Conservation (phyloP, 2,113 vertebrate genomes). For the Apaloderma vittatum region DNA sequence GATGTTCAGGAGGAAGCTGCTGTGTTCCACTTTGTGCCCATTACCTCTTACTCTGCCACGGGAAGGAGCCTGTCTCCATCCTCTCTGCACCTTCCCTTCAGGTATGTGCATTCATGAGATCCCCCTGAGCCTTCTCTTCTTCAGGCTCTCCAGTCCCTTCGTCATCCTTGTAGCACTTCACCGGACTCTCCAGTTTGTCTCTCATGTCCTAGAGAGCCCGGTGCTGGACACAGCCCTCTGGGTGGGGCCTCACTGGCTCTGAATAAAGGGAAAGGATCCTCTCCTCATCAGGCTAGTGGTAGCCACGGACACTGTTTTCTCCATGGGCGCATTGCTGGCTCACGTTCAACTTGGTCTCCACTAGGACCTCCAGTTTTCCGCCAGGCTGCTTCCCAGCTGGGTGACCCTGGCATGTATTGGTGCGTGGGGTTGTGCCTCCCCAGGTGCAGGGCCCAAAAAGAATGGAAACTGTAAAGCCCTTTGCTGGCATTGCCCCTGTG, state of each 20-base stretch:
- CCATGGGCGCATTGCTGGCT: background rate
- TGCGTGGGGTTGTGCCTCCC: background rate
- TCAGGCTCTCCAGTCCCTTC: background rate
- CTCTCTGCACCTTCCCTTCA: background rate
- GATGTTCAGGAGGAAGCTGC: background rate
- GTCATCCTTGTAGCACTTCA: background rate
- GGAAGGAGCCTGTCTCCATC: background rate
- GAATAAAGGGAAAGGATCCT: background rate
- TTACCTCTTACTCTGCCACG: background rate
- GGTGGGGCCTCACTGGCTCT: background rate
- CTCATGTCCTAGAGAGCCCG: background rate
- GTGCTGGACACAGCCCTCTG: background rate
- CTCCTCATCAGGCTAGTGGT: background rate
- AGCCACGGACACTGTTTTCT: fast-evolving
- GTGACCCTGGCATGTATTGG: background rate
- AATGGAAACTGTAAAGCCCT: background rate
- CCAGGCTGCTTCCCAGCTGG: background rate
- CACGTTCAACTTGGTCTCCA: background rate
- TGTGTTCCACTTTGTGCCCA: background rate
- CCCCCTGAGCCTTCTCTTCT: background rate
- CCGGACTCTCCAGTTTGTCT: background rate
- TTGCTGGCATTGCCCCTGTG: background rate
- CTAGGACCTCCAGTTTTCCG: background rate
- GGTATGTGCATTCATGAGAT: background rate
- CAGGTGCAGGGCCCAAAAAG: background rate